Evolutionary conservation across 2,888 invertebrate species (phyloP).

Genomic region (Saturnia pavonia): DNA sequence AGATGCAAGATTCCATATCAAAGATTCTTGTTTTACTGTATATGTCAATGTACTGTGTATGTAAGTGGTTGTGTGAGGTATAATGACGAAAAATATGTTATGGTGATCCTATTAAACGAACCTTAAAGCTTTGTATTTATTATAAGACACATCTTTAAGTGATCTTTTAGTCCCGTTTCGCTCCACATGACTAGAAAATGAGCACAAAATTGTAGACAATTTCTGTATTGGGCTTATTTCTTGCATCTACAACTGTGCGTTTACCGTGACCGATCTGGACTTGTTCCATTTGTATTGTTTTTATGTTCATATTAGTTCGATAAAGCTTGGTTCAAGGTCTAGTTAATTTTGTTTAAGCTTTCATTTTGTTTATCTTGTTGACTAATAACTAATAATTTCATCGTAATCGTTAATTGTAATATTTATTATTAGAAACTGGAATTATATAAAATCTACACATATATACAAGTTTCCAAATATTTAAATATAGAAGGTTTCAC

Average conservation of each 20-base stretch:
- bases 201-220: conserved; percentile 35
- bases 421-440: background rate
- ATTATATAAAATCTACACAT: background rate
- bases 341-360: background rate
- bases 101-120: background rate
- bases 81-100: background rate
- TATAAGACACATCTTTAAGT: background rate
- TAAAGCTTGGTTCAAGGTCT: background rate
- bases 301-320: background rate
- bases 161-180: conserved; percentile 28
- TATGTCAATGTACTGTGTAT: too few species aligned
- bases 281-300: background rate
- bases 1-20: too few species aligned
- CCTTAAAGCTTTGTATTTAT: background rate
- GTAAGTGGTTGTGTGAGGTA: background rate
- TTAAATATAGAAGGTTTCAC: too few species aligned
- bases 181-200: conserved; percentile 40
- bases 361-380: background rate
- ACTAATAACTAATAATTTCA: background rate
- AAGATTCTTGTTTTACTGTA: background rate
- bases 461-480: background rate
- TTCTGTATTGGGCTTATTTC: conserved; percentile 27
- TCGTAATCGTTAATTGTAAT: background rate
- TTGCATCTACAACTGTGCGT: background rate
- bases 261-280: conserved; percentile 11